Percentiles rank a stretch among this genome's conserved stretches.
Conservation (phyloP, 2,797 vertebrate species). For the Carduelis carduelis region DNA sequence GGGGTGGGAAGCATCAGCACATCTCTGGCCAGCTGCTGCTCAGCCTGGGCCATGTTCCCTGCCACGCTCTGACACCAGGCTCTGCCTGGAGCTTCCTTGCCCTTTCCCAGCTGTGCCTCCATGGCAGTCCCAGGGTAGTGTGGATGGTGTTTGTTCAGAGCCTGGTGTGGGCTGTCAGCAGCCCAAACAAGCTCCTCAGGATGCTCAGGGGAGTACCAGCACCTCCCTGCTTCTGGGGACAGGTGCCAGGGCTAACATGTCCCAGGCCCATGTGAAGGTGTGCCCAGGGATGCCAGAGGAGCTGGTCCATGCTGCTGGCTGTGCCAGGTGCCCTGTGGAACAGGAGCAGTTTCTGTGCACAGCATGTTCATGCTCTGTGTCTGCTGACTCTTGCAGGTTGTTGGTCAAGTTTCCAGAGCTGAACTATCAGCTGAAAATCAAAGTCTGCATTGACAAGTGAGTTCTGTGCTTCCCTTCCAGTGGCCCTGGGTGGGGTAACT, state of each 20-base stretch:
- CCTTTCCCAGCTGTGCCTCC: background rate
- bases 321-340: background rate
- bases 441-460: conserved; percentile 99
- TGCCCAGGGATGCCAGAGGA: fast-evolving
- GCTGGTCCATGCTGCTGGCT: background rate
- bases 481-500: no score
- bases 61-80: background rate
- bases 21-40: background rate
- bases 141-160: background rate
- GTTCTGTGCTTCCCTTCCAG: conserved; percentile 47
- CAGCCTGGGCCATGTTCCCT: background rate
- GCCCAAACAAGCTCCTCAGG: fast-evolving
- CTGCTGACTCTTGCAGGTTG: conserved; percentile 77
- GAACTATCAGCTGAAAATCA: conserved; percentile 99
- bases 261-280: fast-evolving
- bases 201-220: background rate
- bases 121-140: fast-evolving
- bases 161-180: background rate
- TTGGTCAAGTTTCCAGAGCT: conserved; percentile 97
- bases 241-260: fast-evolving
- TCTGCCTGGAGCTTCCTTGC: background rate
- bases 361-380: background rate
- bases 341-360: background rate
- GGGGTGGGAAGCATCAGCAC: background rate
- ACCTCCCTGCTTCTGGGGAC: background rate